These are phyloP conservation scores for Panzeria rudis DNA, from an alignment of 2,888 invertebrate genomes.

Conservation along the genomic window DNA sequence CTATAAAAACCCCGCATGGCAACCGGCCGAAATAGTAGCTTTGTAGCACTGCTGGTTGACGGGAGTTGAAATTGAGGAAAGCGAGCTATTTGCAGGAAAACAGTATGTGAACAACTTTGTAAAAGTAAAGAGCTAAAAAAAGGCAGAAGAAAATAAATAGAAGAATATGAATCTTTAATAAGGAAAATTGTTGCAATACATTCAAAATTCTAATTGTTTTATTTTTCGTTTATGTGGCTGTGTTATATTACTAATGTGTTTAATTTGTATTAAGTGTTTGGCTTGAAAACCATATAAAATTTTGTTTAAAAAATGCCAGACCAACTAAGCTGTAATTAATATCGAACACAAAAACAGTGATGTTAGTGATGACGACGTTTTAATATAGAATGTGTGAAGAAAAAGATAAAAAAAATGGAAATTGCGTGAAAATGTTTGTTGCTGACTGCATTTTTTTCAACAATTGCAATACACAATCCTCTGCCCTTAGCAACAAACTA, in stretches of 20 bases:
- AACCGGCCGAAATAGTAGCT: conserved; percentile 84
- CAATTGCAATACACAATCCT: too few relatives aligned
- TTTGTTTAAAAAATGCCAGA: too few relatives aligned
- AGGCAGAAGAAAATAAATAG: not conserved
- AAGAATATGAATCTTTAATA: conserved; percentile 60
- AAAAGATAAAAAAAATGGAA: too few relatives aligned
- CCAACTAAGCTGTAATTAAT: too few relatives aligned
- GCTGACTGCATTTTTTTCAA: too few relatives aligned
- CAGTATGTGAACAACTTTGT: conserved; percentile 50
- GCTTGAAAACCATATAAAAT: not conserved
- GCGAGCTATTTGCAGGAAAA: conserved; percentile 25
- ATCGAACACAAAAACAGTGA: too few relatives aligned
- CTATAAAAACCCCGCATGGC: conserved; percentile 80
- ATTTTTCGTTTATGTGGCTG: conserved; percentile 13
- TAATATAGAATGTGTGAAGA: too few relatives aligned
- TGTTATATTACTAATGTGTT: not conserved
- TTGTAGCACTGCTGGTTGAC: conserved; percentile 81
- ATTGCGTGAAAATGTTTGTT: too few relatives aligned
- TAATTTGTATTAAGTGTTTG: not conserved
- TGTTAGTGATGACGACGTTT: too few relatives aligned
- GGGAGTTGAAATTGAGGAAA: conserved; percentile 48
- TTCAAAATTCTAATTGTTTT: too few relatives aligned
- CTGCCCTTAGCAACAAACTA: too few relatives aligned
- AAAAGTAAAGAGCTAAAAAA: conserved; percentile 23
- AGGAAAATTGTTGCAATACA: too few relatives aligned